Evolutionary conservation across 1,140 invertebrate genomes (phyloP), one percentile per base, ranked within the genome.

Genomic region (Helicoverpa armigera): DNA sequence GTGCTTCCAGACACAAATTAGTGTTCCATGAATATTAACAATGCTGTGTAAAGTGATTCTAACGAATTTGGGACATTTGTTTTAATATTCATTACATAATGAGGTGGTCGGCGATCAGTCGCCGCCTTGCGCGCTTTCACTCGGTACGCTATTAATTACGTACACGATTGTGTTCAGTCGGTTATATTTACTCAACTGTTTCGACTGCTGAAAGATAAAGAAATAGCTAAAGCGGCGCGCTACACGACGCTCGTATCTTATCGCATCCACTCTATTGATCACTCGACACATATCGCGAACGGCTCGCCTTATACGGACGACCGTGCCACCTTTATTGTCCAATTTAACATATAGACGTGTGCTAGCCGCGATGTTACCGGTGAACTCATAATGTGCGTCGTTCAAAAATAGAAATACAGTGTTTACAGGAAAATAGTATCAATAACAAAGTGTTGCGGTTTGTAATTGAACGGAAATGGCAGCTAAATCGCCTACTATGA

Each of bases 51-150:
- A 88, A 88, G 89, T 90, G 81, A 78, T 83, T 83, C 81, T 86
- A 88, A 85, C 87, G 88, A 86, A 90, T 93, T 91, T 86, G 89
- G 91, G 88, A 87, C 89, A 88, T 90, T 89, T 89, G 89, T 89
- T 92, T 92, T 91, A 92, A 90, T 92, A 91, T 92, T 91, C 92
- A 93, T 94, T 94, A 94, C 88, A 90, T 94, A 94, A 94, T 90
- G 91, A 91, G 81, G 80, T 90, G 87, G 76, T 86, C 86, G 87
- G 78, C 89, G 90, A 86, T 89, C 86, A 87, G 82, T 82, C 83
- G 86, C 80, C 83, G 86, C 83, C 84, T 84, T 81, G 86, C 87
- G 83, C 88, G 93, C 92, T 94, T 94, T 94, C 92, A 93, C 92
- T 92, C 90, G 80, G 82, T 83, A 83, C 87, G 87, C 91, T 87